A percentile compares a stretch with the other conserved stretches of the same genome.
phyloP scores from a whole-genome alignment of 2,797 vertebrate genomes.

The Anguilla pacifica region DNA sequence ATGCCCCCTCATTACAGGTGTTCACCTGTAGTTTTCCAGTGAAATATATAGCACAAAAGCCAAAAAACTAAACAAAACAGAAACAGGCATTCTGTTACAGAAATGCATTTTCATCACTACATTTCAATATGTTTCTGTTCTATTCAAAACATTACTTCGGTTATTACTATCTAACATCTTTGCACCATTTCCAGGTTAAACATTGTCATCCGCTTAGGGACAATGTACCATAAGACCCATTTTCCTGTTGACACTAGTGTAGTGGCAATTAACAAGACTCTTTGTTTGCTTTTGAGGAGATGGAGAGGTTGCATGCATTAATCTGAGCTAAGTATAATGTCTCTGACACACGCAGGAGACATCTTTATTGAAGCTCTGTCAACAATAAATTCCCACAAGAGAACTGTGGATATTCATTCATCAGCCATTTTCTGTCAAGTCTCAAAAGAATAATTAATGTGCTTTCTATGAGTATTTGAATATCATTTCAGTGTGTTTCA shows the following conservation, averaged over 20 bases:
- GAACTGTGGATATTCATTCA: not conserved
- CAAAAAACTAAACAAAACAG: no score
- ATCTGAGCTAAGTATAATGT: not conserved
- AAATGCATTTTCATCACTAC: no score
- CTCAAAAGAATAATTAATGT: not conserved
- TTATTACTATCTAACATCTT: not conserved
- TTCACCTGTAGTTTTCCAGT: no score
- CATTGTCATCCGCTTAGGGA: not conserved
- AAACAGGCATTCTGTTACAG: no score
- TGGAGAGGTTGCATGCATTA: not conserved
- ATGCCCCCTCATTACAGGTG: no score
- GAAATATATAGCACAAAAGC: no score
- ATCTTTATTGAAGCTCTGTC: not conserved
- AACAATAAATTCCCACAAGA: not conserved
- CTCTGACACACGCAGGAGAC: not conserved
- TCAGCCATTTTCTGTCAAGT: not conserved
- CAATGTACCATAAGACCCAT: not conserved
- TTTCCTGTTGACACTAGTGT: not conserved
- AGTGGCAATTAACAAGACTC: not conserved
- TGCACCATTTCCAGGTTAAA: not conserved
- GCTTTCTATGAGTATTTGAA: not conserved
- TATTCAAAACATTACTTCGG: no score
- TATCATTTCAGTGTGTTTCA: not conserved
- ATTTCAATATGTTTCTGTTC: no score
- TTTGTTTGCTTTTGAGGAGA: not conserved